Evolutionary conservation across 1,140 invertebrate genomes (phyloP).

Genomic region (Kradibia gibbosae): DNA sequence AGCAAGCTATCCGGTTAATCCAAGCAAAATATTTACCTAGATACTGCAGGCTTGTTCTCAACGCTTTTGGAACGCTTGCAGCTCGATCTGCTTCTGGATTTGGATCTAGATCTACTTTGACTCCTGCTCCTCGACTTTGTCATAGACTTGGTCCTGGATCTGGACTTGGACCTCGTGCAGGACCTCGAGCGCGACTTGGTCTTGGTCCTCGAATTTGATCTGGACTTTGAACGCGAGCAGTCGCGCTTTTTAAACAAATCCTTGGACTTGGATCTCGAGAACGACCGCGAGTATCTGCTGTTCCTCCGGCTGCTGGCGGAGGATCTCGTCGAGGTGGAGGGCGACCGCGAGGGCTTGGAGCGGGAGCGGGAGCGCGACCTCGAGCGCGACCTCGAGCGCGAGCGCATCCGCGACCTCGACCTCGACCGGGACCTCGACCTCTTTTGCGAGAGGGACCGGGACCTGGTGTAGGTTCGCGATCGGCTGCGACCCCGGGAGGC

Average conservation of each 20-base stretch:
- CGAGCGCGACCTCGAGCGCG: slow-evolving; percentile 58
- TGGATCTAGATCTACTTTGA: slow-evolving; percentile 63
- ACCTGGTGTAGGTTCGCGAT: slow-evolving; percentile 44
- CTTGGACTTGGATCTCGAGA: slow-evolving; percentile 66
- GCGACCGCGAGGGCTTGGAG: slow-evolving; percentile 65
- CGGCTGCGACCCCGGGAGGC: slow-evolving; percentile 55
- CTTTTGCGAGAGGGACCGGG: slow-evolving; percentile 51
- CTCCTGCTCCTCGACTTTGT: slow-evolving; percentile 67
- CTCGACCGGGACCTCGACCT: slow-evolving; percentile 53
- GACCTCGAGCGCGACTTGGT: slow-evolving; percentile 65
- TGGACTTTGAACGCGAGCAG: slow-evolving; percentile 65
- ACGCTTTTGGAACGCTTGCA: slow-evolving; percentile 64
- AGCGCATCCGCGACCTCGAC: slow-evolving; percentile 55
- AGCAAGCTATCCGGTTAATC: no score
- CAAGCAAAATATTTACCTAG: slow-evolving; percentile 61
- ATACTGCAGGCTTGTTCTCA: slow-evolving; percentile 66
- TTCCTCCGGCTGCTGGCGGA: slow-evolving; percentile 52
- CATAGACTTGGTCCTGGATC: slow-evolving; percentile 66
- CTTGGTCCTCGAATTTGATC: slow-evolving; percentile 63
- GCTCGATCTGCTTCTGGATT: slow-evolving; percentile 66
- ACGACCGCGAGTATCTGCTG: slow-evolving; percentile 64
- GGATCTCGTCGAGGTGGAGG: slow-evolving; percentile 58
- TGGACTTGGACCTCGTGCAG: slow-evolving; percentile 60
- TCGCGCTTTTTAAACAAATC: neutral
- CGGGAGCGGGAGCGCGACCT: slow-evolving; percentile 61